Conservation (phyloP, 2,113 vertebrate genomes). For the Egretta garzetta region DNA sequence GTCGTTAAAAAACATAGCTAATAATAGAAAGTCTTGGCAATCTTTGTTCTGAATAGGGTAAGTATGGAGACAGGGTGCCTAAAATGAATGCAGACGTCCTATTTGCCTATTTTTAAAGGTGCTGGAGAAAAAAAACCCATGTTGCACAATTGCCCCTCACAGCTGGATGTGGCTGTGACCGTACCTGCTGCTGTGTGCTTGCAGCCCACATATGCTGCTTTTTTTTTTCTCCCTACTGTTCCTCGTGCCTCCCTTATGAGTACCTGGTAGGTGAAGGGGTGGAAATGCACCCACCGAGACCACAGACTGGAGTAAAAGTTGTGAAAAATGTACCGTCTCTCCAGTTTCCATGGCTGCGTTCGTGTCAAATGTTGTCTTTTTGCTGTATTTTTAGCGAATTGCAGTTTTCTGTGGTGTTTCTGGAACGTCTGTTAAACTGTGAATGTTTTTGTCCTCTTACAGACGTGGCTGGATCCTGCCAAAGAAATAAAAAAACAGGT, state of each 20-base stretch:
- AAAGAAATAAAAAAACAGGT: constrained; percentile 95
- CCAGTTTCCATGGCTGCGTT: not conserved
- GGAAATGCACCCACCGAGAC: not conserved
- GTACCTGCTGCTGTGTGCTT: not conserved
- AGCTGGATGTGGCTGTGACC: not conserved
- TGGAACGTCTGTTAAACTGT: constrained; percentile 43
- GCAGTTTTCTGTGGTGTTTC: constrained; percentile 14
- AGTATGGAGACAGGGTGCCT: not conserved
- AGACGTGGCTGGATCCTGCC: constrained; percentile 94
- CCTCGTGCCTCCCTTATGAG: not conserved
- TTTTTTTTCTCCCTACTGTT: fast-evolving
- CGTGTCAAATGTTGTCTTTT: not conserved
- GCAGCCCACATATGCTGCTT: not conserved
- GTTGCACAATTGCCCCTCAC: not conserved
- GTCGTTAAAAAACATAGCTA: not conserved
- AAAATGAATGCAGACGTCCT: not conserved
- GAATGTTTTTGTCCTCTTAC: constrained; percentile 69
- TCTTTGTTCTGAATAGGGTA: not conserved
- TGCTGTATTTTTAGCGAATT: not conserved
- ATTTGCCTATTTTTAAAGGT: not conserved
- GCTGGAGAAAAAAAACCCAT: not conserved
- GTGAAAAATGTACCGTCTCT: not conserved
- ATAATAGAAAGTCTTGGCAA: not conserved
- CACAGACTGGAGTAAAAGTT: not conserved
- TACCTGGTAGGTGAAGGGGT: not conserved